A percentile compares a stretch with the other conserved stretches of the same genome.
phyloP scores from a whole-genome alignment of 2,797 vertebrate species.

The Labroides dimidiatus region DNA sequence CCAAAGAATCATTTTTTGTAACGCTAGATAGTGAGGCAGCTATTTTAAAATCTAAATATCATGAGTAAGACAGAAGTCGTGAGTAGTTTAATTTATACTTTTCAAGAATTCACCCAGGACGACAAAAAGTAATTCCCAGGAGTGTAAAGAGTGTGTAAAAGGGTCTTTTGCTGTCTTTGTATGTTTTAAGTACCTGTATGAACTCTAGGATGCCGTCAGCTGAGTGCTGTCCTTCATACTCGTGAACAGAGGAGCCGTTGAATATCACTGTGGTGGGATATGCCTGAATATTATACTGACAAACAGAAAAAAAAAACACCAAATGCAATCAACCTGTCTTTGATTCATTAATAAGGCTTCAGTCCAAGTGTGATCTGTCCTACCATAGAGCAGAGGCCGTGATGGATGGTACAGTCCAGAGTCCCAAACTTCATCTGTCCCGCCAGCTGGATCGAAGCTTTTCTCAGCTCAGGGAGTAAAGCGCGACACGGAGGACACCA shows the following conservation, averaged over 20 bases:
- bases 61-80: background rate
- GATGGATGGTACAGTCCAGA: constrained; percentile 95
- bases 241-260: constrained; percentile 92
- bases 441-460: constrained; percentile 93
- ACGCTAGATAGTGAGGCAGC: no score
- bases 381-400: constrained; percentile 86
- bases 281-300: constrained; percentile 94
- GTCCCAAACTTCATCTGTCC: constrained; percentile 96
- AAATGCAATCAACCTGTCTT: background rate
- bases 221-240: constrained; percentile 96
- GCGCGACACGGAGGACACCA: constrained; percentile 98
- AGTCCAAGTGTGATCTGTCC: background rate
- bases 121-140: no score
- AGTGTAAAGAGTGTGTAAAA: no score
- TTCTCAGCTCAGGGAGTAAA: constrained; percentile 94
- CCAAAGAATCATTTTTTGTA: constrained; percentile 9
- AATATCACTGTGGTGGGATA: constrained; percentile 97
- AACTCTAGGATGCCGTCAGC: constrained; percentile 96
- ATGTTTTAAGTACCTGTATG: constrained; percentile 86
- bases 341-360: background rate
- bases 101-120: no score
- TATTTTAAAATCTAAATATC: background rate
- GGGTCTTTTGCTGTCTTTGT: background rate
- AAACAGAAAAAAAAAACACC: constrained; percentile 17
- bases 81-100: background rate